Conservation (phyloP, 23 tunicate species). For the Halocynthia aurantium region DNA sequence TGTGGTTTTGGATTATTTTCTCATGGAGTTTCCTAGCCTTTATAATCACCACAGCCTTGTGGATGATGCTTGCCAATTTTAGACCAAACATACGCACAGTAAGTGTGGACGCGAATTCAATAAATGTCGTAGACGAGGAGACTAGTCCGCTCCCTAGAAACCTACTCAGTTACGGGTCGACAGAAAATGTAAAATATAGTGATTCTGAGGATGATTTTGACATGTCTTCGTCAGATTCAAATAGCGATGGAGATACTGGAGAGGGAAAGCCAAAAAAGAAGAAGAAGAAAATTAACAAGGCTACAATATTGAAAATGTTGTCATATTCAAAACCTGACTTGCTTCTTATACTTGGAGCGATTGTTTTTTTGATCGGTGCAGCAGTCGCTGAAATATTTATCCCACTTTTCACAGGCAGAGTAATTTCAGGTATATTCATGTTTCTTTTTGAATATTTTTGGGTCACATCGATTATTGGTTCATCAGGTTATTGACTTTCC, state of each 20-base stretch:
- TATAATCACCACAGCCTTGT: slow-evolving; percentile 4
- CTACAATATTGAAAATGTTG: slow-evolving; percentile 40
- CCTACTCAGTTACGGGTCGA: not conserved
- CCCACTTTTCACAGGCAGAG: slow-evolving; percentile 69
- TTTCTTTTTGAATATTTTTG: not conserved
- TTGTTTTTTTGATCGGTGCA: slow-evolving; percentile 46
- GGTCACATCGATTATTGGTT: too few species aligned
- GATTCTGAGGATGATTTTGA: not conserved
- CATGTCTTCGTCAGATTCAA: not conserved
- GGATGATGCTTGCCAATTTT: not conserved
- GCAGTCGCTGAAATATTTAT: slow-evolving; percentile 63
- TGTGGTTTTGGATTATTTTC: slow-evolving; percentile 63
- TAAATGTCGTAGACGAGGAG: not conserved
- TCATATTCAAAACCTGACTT: slow-evolving; percentile 45
- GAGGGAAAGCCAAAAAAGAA: too few species aligned
- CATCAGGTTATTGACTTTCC: too few species aligned
- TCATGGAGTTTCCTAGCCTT: slow-evolving; percentile 31
- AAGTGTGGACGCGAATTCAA: not conserved
- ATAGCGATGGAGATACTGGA: not conserved
- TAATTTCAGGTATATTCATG: slow-evolving; percentile 70
- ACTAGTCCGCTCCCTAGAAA: slow-evolving; percentile 1
- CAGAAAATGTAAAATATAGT: not conserved
- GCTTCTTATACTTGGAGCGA: slow-evolving; percentile 30
- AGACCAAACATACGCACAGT: not conserved
- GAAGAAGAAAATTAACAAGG: slow-evolving; percentile 48